Conservation (phyloP, 2,888 invertebrate genomes). For the Erynnis tages region DNA sequence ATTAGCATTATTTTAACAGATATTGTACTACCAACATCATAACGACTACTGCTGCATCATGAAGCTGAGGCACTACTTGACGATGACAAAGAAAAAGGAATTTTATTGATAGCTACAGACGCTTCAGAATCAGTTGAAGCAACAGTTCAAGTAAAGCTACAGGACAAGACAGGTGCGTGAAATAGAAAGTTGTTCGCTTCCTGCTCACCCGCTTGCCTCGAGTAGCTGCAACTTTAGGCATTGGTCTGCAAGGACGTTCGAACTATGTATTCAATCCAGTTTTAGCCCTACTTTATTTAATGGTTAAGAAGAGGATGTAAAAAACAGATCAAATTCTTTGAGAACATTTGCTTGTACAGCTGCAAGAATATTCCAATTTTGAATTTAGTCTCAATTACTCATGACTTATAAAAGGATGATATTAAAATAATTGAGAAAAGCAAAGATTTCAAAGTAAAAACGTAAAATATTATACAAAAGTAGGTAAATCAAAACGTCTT, state of each 20-base stretch:
- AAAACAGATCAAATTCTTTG: neutral
- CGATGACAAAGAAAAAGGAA: neutral
- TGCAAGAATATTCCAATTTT: no score
- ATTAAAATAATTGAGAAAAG: neutral
- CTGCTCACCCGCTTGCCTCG: conserved; percentile 73
- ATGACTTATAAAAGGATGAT: no score
- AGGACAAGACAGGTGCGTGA: conserved; percentile 76
- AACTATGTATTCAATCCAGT: conserved; percentile 5
- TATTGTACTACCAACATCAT: no score
- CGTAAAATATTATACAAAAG: no score
- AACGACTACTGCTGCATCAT: no score
- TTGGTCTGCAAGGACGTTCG: conserved; percentile 43
- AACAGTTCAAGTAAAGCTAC: conserved; percentile 52
- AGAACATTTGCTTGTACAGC: neutral
- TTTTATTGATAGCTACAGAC: conserved; percentile 19
- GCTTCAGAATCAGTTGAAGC: conserved; percentile 42
- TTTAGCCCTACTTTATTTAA: neutral
- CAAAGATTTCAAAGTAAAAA: no score
- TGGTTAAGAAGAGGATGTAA: neutral
- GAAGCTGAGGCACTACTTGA: no score
- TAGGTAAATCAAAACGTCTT: no score
- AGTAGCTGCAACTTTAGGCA: conserved; percentile 43
- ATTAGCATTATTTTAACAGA: no score
- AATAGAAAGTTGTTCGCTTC: conserved; percentile 81
- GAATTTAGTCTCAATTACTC: no score